Conservation (phyloP, 2,888 invertebrate genomes). For the Parelbella ahira region DNA sequence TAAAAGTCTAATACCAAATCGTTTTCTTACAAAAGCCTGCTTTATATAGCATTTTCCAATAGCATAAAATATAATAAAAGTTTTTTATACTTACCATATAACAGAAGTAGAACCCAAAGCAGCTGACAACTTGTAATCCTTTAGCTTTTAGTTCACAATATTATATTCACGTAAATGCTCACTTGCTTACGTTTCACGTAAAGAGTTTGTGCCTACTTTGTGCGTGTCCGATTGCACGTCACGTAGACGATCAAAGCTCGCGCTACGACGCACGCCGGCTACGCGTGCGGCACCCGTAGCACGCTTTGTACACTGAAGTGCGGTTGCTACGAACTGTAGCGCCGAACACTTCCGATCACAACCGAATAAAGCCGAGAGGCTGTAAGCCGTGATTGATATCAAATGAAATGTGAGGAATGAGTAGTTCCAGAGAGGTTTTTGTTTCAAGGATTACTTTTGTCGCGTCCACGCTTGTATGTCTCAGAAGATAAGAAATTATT, state of each 20-base stretch:
- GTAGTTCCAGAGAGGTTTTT: conserved; percentile 70
- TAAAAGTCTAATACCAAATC: no score
- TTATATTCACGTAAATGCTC: conserved; percentile 44
- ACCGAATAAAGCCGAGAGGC: conserved; percentile 59
- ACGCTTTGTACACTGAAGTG: conserved; percentile 61
- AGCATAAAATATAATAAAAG: no score
- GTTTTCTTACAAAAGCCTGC: no score
- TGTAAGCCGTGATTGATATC: conserved; percentile 77
- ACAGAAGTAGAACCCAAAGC: conserved; percentile 39
- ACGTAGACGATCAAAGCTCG: conserved; percentile 47
- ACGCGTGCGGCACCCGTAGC: conserved; percentile 63
- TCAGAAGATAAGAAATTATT: not conserved
- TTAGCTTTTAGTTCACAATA: conserved; percentile 44
- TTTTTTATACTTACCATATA: conserved; percentile 70
- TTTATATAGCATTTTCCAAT: no score
- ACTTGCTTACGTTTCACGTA: conserved; percentile 28
- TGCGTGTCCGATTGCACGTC: conserved; percentile 26
- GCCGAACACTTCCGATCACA: conserved; percentile 55
- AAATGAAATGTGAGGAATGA: conserved; percentile 79
- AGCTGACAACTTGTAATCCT: conserved; percentile 39
- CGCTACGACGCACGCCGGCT: conserved; percentile 51
- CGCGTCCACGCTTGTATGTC: conserved; percentile 29
- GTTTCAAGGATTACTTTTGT: conserved; percentile 69
- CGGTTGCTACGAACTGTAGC: conserved; percentile 49
- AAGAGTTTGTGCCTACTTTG: conserved; percentile 33